These are phyloP conservation scores for Poeciliopsis paucimaculata DNA, from an alignment of 2,797 vertebrate species.

Conservation along the genomic window DNA sequence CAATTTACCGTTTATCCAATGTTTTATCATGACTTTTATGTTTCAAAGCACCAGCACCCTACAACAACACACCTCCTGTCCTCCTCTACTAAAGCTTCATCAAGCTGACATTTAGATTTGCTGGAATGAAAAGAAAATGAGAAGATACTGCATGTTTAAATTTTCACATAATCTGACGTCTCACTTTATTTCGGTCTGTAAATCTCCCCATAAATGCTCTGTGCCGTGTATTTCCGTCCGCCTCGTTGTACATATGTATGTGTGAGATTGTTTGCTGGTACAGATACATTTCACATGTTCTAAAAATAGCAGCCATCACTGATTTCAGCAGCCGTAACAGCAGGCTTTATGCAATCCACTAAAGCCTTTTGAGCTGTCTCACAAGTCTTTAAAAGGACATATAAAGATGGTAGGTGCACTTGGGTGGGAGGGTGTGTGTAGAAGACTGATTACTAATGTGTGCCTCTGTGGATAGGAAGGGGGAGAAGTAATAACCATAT, in stretches of 20 bases:
- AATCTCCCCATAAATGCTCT: not conserved
- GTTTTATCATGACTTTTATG: conserved; percentile 8
- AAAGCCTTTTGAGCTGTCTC: conserved; percentile 45
- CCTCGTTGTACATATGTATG: conserved; percentile 8
- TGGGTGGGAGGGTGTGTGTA: not conserved
- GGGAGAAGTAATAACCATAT: conserved; percentile 40
- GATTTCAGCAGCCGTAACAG: conserved; percentile 56
- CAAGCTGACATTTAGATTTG: not conserved
- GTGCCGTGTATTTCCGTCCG: not conserved
- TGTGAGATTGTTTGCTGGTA: conserved; percentile 23
- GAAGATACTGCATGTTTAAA: conserved; percentile 1
- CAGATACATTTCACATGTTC: conserved; percentile 48
- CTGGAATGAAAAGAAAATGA: conserved; percentile 1
- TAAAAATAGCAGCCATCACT: conserved; percentile 65
- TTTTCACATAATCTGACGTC: conserved; percentile 12
- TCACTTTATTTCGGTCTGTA: conserved; percentile 18
- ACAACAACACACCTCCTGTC: not conserved
- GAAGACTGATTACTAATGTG: conserved; percentile 20
- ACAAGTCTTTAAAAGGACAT: conserved; percentile 42
- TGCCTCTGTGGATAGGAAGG: conserved; percentile 22
- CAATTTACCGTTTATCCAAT: conserved; percentile 3
- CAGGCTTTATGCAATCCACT: conserved; percentile 46
- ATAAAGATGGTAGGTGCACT: conserved; percentile 26
- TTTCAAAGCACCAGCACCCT: conserved; percentile 13
- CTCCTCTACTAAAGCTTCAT: conserved; percentile 6